phyloP scores from a whole-genome alignment of 35 echinoderm and acorn worm genomes.

The Patiria miniata region DNA sequence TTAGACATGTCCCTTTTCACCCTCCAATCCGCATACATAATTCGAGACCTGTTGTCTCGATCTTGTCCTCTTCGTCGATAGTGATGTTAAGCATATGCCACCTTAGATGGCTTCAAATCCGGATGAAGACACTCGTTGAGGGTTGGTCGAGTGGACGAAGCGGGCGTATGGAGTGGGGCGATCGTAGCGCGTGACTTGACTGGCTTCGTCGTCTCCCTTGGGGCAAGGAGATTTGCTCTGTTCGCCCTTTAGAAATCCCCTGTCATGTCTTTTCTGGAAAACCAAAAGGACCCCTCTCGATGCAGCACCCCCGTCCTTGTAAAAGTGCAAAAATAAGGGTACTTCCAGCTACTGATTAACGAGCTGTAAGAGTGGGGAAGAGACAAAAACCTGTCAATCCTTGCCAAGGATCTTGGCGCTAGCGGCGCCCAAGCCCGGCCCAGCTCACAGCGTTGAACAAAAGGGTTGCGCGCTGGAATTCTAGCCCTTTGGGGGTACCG shows the following conservation, averaged over 20 bases:
- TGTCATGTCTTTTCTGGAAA: too few relatives aligned
- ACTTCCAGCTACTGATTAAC: conserved; percentile 4
- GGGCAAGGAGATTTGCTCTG: not conserved
- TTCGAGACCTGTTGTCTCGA: not conserved
- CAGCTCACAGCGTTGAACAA: not conserved
- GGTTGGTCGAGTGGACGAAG: not conserved
- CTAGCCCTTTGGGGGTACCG: not conserved
- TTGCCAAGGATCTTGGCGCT: not conserved
- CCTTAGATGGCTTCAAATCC: conserved; percentile 4
- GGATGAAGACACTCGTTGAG: not conserved
- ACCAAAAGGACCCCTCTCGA: too few relatives aligned
- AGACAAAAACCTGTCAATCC: not conserved
- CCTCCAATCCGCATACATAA: not conserved
- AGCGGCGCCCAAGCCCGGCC: not conserved
- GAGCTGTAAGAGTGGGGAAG: not conserved
- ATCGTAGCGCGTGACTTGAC: not conserved
- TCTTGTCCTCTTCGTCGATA: not conserved
- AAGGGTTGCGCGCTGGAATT: not conserved
- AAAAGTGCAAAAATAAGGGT: not conserved
- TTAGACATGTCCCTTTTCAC: not conserved
- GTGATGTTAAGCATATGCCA: not conserved
- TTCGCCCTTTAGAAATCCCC: too few relatives aligned
- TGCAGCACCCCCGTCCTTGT: not conserved
- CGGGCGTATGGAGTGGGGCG: not conserved
- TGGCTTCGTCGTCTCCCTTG: not conserved